Evolutionary conservation across 2,797 vertebrate genomes (phyloP), one percentile per base, ranked within the genome.

Genomic region (Chelon labrosus): DNA sequence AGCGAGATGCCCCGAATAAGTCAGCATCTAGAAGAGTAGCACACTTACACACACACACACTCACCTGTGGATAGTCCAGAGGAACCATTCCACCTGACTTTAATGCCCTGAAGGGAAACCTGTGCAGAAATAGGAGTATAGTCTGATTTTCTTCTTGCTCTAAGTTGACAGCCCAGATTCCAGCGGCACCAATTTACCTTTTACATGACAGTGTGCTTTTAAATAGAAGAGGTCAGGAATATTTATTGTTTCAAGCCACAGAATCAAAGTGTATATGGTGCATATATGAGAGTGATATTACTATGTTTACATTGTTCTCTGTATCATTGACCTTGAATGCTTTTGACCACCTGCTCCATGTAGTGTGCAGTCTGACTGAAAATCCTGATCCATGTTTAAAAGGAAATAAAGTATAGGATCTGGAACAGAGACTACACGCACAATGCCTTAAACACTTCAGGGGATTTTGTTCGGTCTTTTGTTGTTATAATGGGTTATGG

Each of bases 111-210:
- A 69, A 41, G 25, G 7, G 44, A 54, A 44, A 27, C 10, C 5
- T 42, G 27, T 50, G 38, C 27, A 31, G 59, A 60, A 61, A 63
- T 0, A 17, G 38, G 35, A 31, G 19, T 22, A 16, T 7, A 20
- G 39, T 17, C 66, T 75, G 64, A 55, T 64, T 50, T 50, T 66
- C 73, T 66, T 58, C 64, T 46, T 46, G 31, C 27, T 59, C 16
- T 25, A 25, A 59, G 37, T 50, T 65, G 65, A 74, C 74, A 47
- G 60, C 9, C 51, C 55, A 82, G 44, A 79, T 79, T 31, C 50
- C 58, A 9, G 11, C 69, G 25, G 35, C 41, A 53, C 25, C n/a
- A 39, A 20, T 64, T 70, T 67, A 46, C 54, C 59, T 67, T 41
- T 22, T 37, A 47, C 49, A 51, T 61, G 53, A 46, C 51, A 55